Conservation (phyloP, 2,888 invertebrate species). For the Baccha elongata region DNA sequence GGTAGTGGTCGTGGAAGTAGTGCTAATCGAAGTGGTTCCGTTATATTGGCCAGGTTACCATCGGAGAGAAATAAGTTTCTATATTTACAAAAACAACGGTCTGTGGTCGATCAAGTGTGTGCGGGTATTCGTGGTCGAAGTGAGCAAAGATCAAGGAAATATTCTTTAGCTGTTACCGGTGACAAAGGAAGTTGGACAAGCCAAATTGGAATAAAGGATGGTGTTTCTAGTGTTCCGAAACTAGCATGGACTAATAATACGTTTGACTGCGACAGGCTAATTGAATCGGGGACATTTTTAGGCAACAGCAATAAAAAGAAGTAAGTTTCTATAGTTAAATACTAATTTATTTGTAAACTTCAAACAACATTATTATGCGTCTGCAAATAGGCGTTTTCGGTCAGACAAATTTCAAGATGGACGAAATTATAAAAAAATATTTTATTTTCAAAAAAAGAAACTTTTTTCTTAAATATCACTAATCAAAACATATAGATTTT, state of each 20-base stretch:
- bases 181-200: conserved; percentile 5
- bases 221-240: conserved; percentile 24
- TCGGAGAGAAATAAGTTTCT: conserved; percentile 58
- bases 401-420: too few species aligned
- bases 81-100: conserved; percentile 64
- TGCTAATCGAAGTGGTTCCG: conserved; percentile 49
- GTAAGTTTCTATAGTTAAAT: conserved; percentile 42
- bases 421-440: too few species aligned
- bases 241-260: conserved; percentile 49
- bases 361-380: too few species aligned
- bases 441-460: too few species aligned
- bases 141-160: conserved; percentile 58
- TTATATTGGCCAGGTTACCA: conserved; percentile 49
- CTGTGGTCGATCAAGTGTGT: conserved; percentile 58
- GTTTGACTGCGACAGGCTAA: conserved; percentile 19
- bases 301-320: conserved; percentile 28
- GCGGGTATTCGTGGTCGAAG: conserved; percentile 52
- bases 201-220: conserved; percentile 22
- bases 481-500: too few species aligned
- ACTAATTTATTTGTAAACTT: too few species aligned
- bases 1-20: conserved; percentile 27
- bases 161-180: conserved; percentile 7
- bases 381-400: too few species aligned
- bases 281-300: conserved; percentile 41
- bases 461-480: too few species aligned